Base-by-base conservation (phyloP, 1,140 invertebrate species). In the Drosophila miranda region DNA sequence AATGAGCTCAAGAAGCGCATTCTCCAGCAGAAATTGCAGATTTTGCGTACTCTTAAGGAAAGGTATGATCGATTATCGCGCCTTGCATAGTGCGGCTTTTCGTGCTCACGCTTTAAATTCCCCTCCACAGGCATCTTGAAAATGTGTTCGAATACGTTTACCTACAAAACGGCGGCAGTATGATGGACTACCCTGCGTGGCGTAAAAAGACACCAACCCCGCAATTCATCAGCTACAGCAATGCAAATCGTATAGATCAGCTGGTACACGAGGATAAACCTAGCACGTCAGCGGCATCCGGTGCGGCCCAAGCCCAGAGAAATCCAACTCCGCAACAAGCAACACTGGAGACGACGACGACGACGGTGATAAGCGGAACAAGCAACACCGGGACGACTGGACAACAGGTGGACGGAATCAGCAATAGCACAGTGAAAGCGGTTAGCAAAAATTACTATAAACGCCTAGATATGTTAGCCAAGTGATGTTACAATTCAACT, bases 141-240 rank as follows among this genome's bases (percentile, higher is more conserved):
- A 94, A 95, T 91, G 93, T 96, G 71, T 93, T 95, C 50, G 97
- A 98, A 92, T 92, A 95, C 53, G 98, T 95, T 92, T 97, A 96
- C 91, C 93, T 98, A 44, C 95, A 97, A 91, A 94, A 93, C 79
- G 95, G 95, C 66, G 96, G 96, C 41, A 97, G 97, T 91, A 94
- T 98, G 91, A 95, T 97, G 93, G 97, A 98, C 89, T 96, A 95
- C 90, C 93, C 94, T 76, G 91, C 93, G 34, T 98, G 96, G 95
- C 94, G 94, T 66, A 97, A 97, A 90, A 92, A 94, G 81, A 94
- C 96, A 54, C 93, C 94, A 44, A 93, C 93, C 23, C 93, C 94
- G 42, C 94, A 95, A 81, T 95, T 97, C 73, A 81, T 95, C 42
- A 93, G 94, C 48, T 97, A 96, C 89, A 91, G 97, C 63, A 94